Evolutionary conservation across 2,888 invertebrate species (phyloP).

Genomic region (Melangyna quadrimaculata): DNA sequence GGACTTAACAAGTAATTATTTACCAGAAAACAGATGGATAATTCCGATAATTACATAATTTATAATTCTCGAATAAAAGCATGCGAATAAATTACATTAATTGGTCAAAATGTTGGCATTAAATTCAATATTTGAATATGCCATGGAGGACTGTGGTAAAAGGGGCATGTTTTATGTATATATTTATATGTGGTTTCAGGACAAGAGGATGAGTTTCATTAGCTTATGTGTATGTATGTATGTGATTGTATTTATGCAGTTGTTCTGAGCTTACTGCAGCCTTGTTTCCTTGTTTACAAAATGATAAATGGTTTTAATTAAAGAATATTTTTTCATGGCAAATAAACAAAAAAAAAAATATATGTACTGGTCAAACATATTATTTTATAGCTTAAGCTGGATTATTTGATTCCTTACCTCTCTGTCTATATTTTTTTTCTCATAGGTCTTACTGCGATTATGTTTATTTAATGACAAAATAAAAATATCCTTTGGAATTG

Average conservation of each 20-base stretch:
- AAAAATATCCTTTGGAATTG: not conserved
- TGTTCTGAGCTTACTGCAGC: conserved; percentile 10
- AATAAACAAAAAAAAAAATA: not conserved
- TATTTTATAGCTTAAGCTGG: not conserved
- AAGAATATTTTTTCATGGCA: conserved; percentile 29
- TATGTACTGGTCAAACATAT: not conserved
- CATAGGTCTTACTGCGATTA: not conserved
- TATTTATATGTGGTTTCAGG: not conserved
- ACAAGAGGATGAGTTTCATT: not conserved
- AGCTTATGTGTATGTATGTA: not conserved
- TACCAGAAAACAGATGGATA: conserved; percentile 69
- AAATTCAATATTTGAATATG: conserved; percentile 70
- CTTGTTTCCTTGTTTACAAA: conserved; percentile 50
- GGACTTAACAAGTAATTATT: conserved; percentile 65
- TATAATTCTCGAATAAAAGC: conserved; percentile 64
- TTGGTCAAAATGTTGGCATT: conserved; percentile 68
- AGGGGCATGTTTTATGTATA: not conserved
- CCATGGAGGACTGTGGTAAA: not conserved
- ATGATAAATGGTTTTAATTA: conserved; percentile 68
- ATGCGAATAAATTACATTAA: conserved; percentile 66
- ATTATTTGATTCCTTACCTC: not conserved
- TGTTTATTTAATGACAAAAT: not conserved
- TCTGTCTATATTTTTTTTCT: not conserved
- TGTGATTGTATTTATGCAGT: not conserved
- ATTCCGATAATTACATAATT: conserved; percentile 70